Conservation (phyloP, 2,888 invertebrate genomes). For the Macrosoma leucophasiata region DNA sequence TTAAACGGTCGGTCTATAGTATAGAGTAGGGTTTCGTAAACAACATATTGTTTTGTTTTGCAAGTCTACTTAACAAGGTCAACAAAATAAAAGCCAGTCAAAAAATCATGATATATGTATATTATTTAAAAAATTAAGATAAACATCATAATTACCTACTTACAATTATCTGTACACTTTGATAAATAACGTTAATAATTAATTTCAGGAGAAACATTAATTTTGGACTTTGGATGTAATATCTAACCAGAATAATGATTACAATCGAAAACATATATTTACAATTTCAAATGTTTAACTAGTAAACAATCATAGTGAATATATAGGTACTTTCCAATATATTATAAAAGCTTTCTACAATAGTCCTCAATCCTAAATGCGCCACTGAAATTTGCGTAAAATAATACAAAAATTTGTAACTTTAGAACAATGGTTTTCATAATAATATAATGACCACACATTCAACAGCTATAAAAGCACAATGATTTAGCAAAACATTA, state of each 20-base stretch:
- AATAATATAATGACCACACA: no score
- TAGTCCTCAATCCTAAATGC: no score
- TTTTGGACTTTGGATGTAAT: conserved; percentile 55
- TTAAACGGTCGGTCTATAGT: no score
- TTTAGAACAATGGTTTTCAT: no score
- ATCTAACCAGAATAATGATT: conserved; percentile 41
- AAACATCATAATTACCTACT: conserved; percentile 65
- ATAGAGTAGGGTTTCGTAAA: no score
- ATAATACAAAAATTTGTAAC: no score
- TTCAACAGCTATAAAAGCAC: no score
- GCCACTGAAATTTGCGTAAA: no score
- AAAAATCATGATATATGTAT: conserved; percentile 71
- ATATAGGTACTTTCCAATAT: no score
- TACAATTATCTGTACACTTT: conserved; percentile 69
- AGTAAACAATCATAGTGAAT: background rate
- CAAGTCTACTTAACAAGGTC: background rate
- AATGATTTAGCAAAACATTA: no score
- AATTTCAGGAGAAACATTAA: conserved; percentile 48
- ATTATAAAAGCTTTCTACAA: no score
- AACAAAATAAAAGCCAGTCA: conserved; percentile 38
- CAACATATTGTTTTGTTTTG: background rate
- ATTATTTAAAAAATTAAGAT: conserved; percentile 66
- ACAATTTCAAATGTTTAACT: no score
- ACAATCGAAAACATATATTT: conserved; percentile 52
- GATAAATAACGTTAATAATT: conserved; percentile 58